These are phyloP conservation scores for Dascyllus trimaculatus DNA, from an alignment of 2,113 vertebrate species.

Conservation along the genomic window DNA sequence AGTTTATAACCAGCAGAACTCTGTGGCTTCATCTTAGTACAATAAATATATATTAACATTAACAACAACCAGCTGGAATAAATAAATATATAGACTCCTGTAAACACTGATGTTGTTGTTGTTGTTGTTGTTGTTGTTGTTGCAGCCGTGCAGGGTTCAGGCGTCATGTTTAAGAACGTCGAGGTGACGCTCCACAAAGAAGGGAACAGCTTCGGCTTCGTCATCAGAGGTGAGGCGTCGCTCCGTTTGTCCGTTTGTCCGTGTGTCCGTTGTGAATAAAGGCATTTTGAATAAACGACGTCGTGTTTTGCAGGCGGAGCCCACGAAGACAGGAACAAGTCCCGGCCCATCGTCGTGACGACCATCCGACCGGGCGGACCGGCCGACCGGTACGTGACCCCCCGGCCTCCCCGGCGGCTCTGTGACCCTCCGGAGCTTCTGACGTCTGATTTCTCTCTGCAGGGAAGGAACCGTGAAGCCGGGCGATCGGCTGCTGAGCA, in stretches of 20 bases:
- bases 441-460: constrained; percentile 30
- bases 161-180: constrained; percentile 95
- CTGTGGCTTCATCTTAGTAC: too few relatives aligned
- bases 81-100: too few relatives aligned
- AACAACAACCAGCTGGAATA: too few relatives aligned
- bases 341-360: constrained; percentile 96
- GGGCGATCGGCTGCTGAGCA: constrained; percentile 94
- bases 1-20: too few relatives aligned
- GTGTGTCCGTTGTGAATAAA: constrained; percentile 60
- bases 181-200: constrained; percentile 99
- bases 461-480: constrained; percentile 97
- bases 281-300: background rate
- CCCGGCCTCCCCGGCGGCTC: background rate
- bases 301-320: constrained; percentile 88
- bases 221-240: constrained; percentile 92
- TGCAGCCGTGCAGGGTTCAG: constrained; percentile 92
- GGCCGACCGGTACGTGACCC: constrained; percentile 91
- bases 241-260: constrained; percentile 61
- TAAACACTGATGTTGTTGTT: too few relatives aligned
- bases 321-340: constrained; percentile 98
- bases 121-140: constrained; percentile 13
- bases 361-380: constrained; percentile 95
- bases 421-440: constrained; percentile 8
- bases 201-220: constrained; percentile 98
- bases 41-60: too few relatives aligned